phyloP scores from a whole-genome alignment of 2,888 invertebrate species.

The Thecophora atra region DNA sequence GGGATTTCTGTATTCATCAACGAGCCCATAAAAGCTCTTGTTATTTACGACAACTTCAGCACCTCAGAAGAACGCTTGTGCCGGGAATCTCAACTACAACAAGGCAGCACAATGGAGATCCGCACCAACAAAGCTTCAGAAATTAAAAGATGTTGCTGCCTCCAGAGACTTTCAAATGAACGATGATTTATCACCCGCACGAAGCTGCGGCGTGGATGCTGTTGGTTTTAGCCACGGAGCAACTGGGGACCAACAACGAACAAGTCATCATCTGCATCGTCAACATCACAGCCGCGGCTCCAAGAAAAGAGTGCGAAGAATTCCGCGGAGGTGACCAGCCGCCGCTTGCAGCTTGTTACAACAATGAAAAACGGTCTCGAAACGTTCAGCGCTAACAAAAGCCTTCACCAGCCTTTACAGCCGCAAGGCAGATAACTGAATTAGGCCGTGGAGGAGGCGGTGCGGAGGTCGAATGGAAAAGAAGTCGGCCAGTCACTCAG shows the following conservation, averaged over 20 bases:
- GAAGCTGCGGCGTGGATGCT: background rate
- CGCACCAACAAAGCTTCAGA: background rate
- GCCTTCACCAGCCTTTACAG: background rate
- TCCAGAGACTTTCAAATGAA: constrained; percentile 11
- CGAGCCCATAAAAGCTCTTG: background rate
- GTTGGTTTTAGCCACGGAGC: constrained; percentile 10
- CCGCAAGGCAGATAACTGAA: background rate
- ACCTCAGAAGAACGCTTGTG: background rate
- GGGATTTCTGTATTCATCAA: background rate
- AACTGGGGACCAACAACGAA: constrained; percentile 3
- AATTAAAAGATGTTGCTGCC: background rate
- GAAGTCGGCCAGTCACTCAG: background rate
- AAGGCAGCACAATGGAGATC: constrained; percentile 1
- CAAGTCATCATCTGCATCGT: constrained; percentile 4
- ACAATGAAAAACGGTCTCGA: constrained; percentile 22
- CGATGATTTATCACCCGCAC: constrained; percentile 12
- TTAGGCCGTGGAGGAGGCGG: background rate
- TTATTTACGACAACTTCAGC: constrained; percentile 5
- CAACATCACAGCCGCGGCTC: background rate
- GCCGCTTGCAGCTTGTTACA: constrained; percentile 11
- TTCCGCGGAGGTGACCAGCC: no score
- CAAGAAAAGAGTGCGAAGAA: no score
- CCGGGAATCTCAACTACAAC: background rate
- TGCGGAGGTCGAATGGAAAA: background rate
- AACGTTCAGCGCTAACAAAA: constrained; percentile 19